Base-by-base conservation (phyloP, 2,888 invertebrate species). In the Euclidia mi region DNA sequence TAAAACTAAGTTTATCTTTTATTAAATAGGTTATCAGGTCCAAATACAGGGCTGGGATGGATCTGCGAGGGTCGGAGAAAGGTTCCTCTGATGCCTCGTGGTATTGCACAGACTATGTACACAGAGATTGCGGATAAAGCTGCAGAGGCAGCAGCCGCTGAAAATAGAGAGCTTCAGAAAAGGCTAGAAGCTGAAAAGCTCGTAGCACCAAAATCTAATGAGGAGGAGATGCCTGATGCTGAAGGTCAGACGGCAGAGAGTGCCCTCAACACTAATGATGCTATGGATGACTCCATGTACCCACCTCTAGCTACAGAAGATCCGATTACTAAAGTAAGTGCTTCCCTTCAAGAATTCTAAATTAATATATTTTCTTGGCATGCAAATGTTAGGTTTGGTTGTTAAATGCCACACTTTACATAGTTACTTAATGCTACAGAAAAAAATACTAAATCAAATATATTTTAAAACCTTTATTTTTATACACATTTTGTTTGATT, bases 21-120 rank as follows among this genome's bases (percentile, higher is more conserved):
- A 31, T 14, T 15, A 29, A 53, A 48, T 47, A 96, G 96, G 81
- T 92, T 96, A 79, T 95, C 95, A 76, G 97, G 96, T 40, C 96
- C 96, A 45, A 96, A 96, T 82, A 96, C 96, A 57, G 95, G 95
- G 56, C 94, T 95, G 74, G 97, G 97, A 91, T 98, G 98, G 98
- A 96, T 97, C 65, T 96, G 97, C 71, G 98, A 98, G 90, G 98
- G 98, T 10, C 95, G 98, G 31, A 95, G 98, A 75, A 92, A 96
- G 59, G 96, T 98, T 76, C 98, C 98, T 1, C 92, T 98, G 41
- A 94, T 98, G 91, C 97, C 98, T 3, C 95, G 98, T 57, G 96
- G 97, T n/a, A 96, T 97, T 47, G 97, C 98, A 4, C 97, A 98
- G 82, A 98, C 98, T 3, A 97, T 97, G 32, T 97, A 97, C 84